A percentile compares a stretch with the other conserved stretches of the same genome.
Evolutionary conservation across 2,113 vertebrate species (phyloP).

Genomic region (Epinephelus cyanopodus): DNA sequence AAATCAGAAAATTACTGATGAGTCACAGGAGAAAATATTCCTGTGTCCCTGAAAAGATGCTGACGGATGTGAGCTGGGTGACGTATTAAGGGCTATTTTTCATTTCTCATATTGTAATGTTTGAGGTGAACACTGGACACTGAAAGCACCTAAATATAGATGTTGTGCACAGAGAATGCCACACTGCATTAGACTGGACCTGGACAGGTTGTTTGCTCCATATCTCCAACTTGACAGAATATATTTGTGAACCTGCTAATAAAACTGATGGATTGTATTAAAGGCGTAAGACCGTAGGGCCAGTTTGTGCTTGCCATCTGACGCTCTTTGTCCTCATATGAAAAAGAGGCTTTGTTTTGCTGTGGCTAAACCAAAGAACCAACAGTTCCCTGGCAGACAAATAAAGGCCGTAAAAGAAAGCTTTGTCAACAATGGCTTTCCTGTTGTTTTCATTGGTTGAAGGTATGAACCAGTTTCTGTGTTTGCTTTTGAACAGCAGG

Average conservation of each 20-base stretch:
- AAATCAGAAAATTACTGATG: slow-evolving; percentile 3
- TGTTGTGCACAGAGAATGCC: slow-evolving; percentile 12
- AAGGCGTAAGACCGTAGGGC: slow-evolving; percentile 37
- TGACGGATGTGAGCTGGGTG: slow-evolving; percentile 4
- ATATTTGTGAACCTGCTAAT: slow-evolving; percentile 16
- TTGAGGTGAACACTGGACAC: neutral
- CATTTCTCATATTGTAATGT: neutral
- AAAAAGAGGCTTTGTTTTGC: slow-evolving; percentile 67
- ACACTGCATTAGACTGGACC: neutral
- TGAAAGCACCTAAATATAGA: slow-evolving; percentile 36
- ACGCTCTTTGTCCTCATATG: slow-evolving; percentile 53
- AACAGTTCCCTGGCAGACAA: slow-evolving; percentile 60
- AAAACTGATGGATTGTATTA: slow-evolving; percentile 22
- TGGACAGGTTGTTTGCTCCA: slow-evolving; percentile 13
- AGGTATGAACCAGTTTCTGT: slow-evolving; percentile 34
- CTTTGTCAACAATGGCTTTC: slow-evolving; percentile 62
- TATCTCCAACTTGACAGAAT: neutral
- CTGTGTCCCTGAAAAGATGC: neutral
- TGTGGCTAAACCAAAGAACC: slow-evolving; percentile 62
- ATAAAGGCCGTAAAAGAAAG: slow-evolving; percentile 58
- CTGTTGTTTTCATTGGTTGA: slow-evolving; percentile 49
- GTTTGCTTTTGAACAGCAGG: slow-evolving; percentile 59
- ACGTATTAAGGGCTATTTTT: neutral
- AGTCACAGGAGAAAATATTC: neutral
- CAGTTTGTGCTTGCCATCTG: slow-evolving; percentile 44